Conservation (phyloP, 2,888 invertebrate species). For the Rapana venosa region DNA sequence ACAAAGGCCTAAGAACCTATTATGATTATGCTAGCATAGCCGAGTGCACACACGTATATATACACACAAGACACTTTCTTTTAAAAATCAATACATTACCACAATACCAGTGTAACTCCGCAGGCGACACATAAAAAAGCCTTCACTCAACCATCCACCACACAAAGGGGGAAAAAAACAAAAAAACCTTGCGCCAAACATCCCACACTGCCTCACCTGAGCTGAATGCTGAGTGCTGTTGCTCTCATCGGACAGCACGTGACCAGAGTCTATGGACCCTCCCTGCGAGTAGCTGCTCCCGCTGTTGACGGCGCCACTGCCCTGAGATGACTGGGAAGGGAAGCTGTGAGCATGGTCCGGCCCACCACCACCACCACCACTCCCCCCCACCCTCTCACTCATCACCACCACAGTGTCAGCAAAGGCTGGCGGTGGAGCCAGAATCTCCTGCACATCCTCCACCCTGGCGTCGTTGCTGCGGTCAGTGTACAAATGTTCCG, state of each 20-base stretch:
- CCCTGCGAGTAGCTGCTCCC: constrained; percentile 26
- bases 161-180: background rate
- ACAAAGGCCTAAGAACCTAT: too few relatives aligned
- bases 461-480: constrained; percentile 42
- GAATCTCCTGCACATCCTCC: constrained; percentile 57
- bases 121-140: too few relatives aligned
- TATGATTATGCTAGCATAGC: too few relatives aligned
- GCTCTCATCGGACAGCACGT: constrained; percentile 36
- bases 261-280: constrained; percentile 30
- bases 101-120: too few relatives aligned
- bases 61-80: too few relatives aligned
- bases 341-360: background rate
- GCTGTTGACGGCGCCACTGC: constrained; percentile 29
- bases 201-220: constrained; percentile 15
- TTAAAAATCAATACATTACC: too few relatives aligned
- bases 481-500: constrained; percentile 30
- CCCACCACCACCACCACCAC: background rate
- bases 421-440: constrained; percentile 59
- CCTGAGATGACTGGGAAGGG: constrained; percentile 22
- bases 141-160: background rate
- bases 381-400: constrained; percentile 6
- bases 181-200: background rate
- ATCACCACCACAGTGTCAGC: constrained; percentile 51
- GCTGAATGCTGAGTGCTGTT: constrained; percentile 41
- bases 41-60: too few relatives aligned